Evolutionary conservation across 2,797 vertebrate species (phyloP), one percentile per base, ranked within the genome.

Genomic region (Erethizon dorsatum): DNA sequence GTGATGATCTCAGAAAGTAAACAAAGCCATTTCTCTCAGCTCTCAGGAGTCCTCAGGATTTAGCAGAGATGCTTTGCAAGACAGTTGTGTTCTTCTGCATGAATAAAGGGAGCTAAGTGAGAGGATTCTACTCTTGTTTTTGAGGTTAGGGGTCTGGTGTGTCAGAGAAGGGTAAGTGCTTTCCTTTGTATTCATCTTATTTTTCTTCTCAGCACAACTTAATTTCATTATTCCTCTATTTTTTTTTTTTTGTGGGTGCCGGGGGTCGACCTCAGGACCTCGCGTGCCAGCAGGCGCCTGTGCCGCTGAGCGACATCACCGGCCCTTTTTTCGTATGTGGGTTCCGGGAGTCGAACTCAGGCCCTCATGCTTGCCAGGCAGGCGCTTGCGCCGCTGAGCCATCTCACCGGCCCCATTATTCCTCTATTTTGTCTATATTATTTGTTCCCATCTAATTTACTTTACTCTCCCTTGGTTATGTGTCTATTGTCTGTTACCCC

Each of bases 341-440:
- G 37, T 41, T 41, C 37, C 37, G 37, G 37, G 37, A 41, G 37
- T 41, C 37, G 37, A 41, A 41, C 37, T 41, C 37, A 41, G 37
- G 37, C 37, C 37, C 37, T 41, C 37, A 41, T 2, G 37, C 37
- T 41, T 41, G 37, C 37, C 37, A 41, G 37, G 37, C 37, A 41
- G 37, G 37, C 37, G 37, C 37, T 41, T 41, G 37, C 37, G 2
- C 37, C 37, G 37, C 37, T 41, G 37, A 41, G 37, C 37, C 37
- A 41, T 41, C 37, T 41, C 37, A 41, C 37, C 37, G 2, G 37
- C 37, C 37, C 69, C 31, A 28, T 83, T n/a, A 17, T 69, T 54
- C 78, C 37, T 75, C 45, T 83, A 59, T 94, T 96, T 92, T 69
- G 15, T 80, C 83, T 67, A 13, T 50, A 47, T 75, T 57, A 57